Percentiles rank a stretch among this genome's conserved stretches.
phyloP scores from a whole-genome alignment of 2,797 vertebrate species.

The Microchirus variegatus region DNA sequence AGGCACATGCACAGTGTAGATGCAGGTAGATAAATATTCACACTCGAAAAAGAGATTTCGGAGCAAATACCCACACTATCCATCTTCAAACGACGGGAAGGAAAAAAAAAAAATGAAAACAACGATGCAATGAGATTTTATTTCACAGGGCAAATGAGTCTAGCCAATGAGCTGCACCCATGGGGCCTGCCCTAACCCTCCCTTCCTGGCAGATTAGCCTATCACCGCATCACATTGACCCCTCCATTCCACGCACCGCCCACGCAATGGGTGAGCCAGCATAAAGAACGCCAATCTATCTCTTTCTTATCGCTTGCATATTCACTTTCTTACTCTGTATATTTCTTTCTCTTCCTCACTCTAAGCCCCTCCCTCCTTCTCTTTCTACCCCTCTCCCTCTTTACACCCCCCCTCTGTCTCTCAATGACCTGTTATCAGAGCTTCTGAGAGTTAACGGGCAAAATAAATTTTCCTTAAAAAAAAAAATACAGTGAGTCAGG shows the following conservation, averaged over 20 bases:
- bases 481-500: constrained; percentile 41
- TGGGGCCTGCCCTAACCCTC: constrained; percentile 70
- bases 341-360: constrained; percentile 53
- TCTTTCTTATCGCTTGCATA: constrained; percentile 40
- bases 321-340: constrained; percentile 54
- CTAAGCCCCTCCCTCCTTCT: constrained; percentile 9
- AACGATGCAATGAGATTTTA: constrained; percentile 66
- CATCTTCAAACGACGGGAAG: constrained; percentile 58
- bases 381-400: constrained; percentile 12
- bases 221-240: constrained; percentile 75
- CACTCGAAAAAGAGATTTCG: constrained; percentile 57
- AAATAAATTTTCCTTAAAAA: constrained; percentile 16
- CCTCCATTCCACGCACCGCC: constrained; percentile 69
- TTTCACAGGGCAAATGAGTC: constrained; percentile 70
- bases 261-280: constrained; percentile 71
- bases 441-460: constrained; percentile 70
- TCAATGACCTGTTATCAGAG: constrained; percentile 76
- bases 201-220: constrained; percentile 78
- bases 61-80: constrained; percentile 61
- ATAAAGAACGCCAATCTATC: constrained; percentile 63
- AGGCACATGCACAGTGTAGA: constrained; percentile 35
- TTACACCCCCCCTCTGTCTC: constrained; percentile 47
- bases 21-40: constrained; percentile 66
- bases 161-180: constrained; percentile 73
- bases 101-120: constrained; percentile 46